These are phyloP conservation scores for Leucopternis melanops DNA, from an alignment of 2,113 vertebrate species.

Conservation along the genomic window DNA sequence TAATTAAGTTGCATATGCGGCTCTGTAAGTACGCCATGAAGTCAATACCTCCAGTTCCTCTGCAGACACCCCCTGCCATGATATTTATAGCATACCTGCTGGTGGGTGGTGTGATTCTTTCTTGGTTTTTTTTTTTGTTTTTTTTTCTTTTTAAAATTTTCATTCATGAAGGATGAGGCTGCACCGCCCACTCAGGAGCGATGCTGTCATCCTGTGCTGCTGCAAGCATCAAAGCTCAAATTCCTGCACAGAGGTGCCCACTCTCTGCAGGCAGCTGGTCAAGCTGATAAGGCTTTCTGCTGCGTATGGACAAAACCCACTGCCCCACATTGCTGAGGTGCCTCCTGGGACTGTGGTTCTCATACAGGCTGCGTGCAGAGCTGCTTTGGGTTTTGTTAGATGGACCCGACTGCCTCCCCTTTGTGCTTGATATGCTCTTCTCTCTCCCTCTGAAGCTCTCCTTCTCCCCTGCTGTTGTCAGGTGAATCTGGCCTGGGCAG, in stretches of 20 bases:
- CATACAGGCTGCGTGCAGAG: not conserved
- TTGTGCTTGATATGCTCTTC: too few species aligned
- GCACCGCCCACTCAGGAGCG: not conserved
- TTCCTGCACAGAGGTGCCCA: not conserved
- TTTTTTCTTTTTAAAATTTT: not conserved
- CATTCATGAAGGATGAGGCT: slow-evolving; percentile 60
- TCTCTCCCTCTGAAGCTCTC: not conserved
- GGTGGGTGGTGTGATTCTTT: slow-evolving; percentile 56
- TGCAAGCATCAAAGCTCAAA: not conserved
- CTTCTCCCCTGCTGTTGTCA: not conserved
- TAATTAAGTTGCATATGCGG: not conserved
- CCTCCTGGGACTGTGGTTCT: not conserved
- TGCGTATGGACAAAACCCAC: not conserved
- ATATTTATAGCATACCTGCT: slow-evolving; percentile 61
- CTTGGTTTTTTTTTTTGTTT: not conserved
- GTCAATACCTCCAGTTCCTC: slow-evolving; percentile 41
- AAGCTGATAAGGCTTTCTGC: not conserved
- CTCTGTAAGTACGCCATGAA: slow-evolving; percentile 19
- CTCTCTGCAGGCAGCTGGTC: not conserved
- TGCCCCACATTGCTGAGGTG: rapidly evolving
- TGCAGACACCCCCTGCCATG: slow-evolving; percentile 57
- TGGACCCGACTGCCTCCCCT: not conserved
- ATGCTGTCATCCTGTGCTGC: not conserved
- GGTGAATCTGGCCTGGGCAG: not conserved
- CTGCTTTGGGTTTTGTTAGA: not conserved